A percentile compares a stretch with the other conserved stretches of the same genome.
Evolutionary conservation across 1,140 invertebrate genomes (phyloP).

Genomic region (Paraescarpia echinospica): DNA sequence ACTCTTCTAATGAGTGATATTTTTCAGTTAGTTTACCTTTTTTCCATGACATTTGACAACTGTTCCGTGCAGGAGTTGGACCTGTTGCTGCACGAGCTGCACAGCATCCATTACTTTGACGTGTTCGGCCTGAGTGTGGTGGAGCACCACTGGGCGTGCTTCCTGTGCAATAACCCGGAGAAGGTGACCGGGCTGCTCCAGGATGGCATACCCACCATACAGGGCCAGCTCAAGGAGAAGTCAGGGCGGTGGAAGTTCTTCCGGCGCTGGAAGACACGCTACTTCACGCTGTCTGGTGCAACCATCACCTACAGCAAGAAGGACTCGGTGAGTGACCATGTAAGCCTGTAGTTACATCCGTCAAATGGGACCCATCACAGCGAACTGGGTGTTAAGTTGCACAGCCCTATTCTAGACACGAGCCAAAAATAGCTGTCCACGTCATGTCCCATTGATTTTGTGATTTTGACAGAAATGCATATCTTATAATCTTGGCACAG

Average conservation of each 20-base stretch:
- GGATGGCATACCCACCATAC: slow-evolving; percentile 57
- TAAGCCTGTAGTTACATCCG: too few relatives aligned
- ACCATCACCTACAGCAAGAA: slow-evolving; percentile 78
- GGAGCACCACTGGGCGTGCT: slow-evolving; percentile 77
- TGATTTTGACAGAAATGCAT: too few relatives aligned
- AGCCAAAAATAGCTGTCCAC: too few relatives aligned
- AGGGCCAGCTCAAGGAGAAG: slow-evolving; percentile 91
- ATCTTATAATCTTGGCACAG: too few relatives aligned
- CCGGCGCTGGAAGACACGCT: slow-evolving; percentile 85
- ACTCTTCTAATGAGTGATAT: too few relatives aligned
- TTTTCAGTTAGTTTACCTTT: too few relatives aligned
- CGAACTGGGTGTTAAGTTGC: too few relatives aligned
- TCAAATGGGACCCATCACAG: too few relatives aligned
- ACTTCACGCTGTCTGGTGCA: slow-evolving; percentile 89
- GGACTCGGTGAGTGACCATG: slow-evolving; percentile 74
- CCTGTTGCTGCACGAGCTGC: slow-evolving; percentile 78
- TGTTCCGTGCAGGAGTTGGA: slow-evolving; percentile 85
- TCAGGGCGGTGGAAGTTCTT: slow-evolving; percentile 90
- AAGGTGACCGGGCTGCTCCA: slow-evolving; percentile 77
- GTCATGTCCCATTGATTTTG: too few relatives aligned
- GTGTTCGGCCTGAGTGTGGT: slow-evolving; percentile 79
- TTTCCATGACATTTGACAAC: too few relatives aligned
- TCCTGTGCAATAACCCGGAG: slow-evolving; percentile 89
- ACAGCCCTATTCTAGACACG: too few relatives aligned
- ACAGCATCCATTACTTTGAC: slow-evolving; percentile 86